Evolutionary conservation across 2,888 invertebrate genomes (phyloP).

Genomic region (Scrobipalpa costella): DNA sequence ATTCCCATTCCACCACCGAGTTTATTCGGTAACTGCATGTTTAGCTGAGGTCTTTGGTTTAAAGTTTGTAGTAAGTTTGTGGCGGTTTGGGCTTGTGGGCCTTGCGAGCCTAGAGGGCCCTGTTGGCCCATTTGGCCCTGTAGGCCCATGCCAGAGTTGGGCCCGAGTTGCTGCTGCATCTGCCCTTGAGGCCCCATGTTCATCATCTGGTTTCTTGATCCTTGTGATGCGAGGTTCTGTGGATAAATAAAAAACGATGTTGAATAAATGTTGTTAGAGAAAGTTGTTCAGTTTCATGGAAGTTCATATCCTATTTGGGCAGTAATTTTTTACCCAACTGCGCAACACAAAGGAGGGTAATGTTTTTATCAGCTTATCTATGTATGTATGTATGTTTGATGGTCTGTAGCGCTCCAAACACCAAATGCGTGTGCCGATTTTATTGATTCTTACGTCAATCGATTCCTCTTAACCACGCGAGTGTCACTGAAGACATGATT

Average conservation of each 20-base stretch:
- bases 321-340: no score
- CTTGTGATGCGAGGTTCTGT: constrained; percentile 90
- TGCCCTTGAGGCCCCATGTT: constrained; percentile 81
- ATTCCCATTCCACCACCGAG: constrained; percentile 79
- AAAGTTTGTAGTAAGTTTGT: constrained; percentile 88
- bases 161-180: constrained; percentile 72
- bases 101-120: constrained; percentile 74
- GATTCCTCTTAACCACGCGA: no score
- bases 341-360: no score
- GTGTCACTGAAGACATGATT: no score
- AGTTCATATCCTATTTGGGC: no score
- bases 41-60: constrained; percentile 84
- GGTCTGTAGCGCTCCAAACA: no score
- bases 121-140: constrained; percentile 72
- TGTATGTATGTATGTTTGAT: no score
- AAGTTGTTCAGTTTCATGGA: no score
- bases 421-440: no score
- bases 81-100: constrained; percentile 79
- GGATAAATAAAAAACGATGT: neutral
- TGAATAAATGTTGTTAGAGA: no score
- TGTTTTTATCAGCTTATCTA: no score
- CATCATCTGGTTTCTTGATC: constrained; percentile 78
- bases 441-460: no score
- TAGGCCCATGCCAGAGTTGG: constrained; percentile 68
- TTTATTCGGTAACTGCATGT: constrained; percentile 82